Base-by-base conservation (phyloP, 2,888 invertebrate species). In the Apamea sordens region DNA sequence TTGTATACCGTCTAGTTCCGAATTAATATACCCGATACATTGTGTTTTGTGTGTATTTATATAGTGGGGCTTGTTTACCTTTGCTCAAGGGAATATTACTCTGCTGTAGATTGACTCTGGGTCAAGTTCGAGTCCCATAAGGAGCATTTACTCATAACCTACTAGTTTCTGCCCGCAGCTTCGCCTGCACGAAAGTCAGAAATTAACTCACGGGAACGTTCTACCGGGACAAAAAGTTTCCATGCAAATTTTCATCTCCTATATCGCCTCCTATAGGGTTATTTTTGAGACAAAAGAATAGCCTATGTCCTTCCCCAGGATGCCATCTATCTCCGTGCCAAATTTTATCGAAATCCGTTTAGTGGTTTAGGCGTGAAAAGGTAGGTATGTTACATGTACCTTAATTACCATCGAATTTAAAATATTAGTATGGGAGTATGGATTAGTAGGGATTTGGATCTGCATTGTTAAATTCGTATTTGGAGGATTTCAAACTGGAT, bases 1-100 rank as follows among this genome's bases (percentile, higher is more conserved):
- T 92, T 93, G 91, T 90, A 84, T 90, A 90, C 90, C 86, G 89
- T 89, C 90, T 91, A 88, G 90, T 91, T 91, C 89, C 86, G 89
- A 90, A 92, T 92, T 93, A 93, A 92, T 93, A 92, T 89, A 90
- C 89, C 86, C 85, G 80, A 87, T 90, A 88, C 87, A 90, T 84
- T 88, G 86, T 85, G 83, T 86, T 86, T 84, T 80, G 76, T 86
- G 78, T 84, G 82, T 89, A 76, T 79, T 65, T 74, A 75, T 83
- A 73, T 68, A 71, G 50, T 53, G 24, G 24, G 68, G 70, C 83
- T 77, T 84, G 72, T 80, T 64, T 75, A 65, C 41, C 13, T 59
- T 77, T 50, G 32, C 67, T 41, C 18, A 5, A 63, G 59, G 77
- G 59, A 15, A 24, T 56, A 69, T 53, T n/a, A n/a, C 15, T 8